phyloP scores from a whole-genome alignment of 1,140 invertebrate species.

The Teleogryllus occipitalis region DNA sequence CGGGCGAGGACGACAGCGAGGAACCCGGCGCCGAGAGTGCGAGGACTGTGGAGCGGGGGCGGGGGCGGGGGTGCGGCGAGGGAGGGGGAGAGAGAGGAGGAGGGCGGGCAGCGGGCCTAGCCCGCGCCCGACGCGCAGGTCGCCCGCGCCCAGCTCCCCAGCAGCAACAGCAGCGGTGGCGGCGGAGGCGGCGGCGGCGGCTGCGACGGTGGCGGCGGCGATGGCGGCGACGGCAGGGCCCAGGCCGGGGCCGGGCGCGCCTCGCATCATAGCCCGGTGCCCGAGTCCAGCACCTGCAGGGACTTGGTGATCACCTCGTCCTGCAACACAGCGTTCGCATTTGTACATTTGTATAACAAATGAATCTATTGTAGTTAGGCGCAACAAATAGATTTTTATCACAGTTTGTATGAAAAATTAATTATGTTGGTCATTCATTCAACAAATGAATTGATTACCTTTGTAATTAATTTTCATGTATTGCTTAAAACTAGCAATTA shows the following conservation, averaged over 20 bases:
- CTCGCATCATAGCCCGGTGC: constrained; percentile 55
- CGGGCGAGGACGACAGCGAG: too few species aligned
- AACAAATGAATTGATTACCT: background rate
- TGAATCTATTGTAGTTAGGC: background rate
- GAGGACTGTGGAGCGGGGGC: too few species aligned
- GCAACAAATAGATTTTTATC: background rate
- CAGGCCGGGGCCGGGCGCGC: constrained; percentile 44
- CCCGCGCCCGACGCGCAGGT: too few species aligned
- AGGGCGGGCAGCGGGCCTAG: too few species aligned
- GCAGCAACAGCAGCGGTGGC: background rate
- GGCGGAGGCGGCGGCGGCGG: too few species aligned
- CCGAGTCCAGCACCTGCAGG: constrained; percentile 72
- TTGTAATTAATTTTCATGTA: too few species aligned
- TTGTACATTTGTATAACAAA: background rate
- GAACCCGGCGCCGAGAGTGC: too few species aligned
- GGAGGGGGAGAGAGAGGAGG: too few species aligned
- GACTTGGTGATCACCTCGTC: constrained; percentile 75
- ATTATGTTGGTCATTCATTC: background rate
- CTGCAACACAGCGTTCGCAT: constrained; percentile 31
- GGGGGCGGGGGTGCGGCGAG: too few species aligned
- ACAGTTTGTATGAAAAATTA: background rate
- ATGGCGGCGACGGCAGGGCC: constrained; percentile 55
- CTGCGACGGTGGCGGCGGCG: too few species aligned
- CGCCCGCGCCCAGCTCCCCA: too few species aligned
- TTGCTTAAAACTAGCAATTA: too few species aligned